Evolutionary conservation across 2,888 invertebrate species (phyloP), one percentile per base, ranked within the genome.

Genomic region (Antheraea assamensis): DNA sequence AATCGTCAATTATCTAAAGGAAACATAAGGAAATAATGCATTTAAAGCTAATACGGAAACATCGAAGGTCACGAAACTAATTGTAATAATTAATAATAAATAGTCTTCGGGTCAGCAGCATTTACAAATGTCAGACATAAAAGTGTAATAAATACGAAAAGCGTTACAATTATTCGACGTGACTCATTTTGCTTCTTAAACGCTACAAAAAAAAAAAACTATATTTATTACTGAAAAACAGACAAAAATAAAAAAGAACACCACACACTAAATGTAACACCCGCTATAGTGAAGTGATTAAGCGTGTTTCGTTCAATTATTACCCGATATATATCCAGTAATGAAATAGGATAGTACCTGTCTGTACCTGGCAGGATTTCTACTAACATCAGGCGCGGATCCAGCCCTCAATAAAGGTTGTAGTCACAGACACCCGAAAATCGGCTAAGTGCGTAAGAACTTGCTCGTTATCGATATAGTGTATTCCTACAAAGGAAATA

Each of bases 21-120:
- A 68, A 68, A 35, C 68, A 27, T 35, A 21, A 68, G 68, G 68
- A 68, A 68, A 68, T 35, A 68, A 35, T 68, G 35, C 19, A 21
- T 21, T 35, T 68, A 68, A 68, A n/a, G n/a, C 21, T 35, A 31
- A 68, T 24, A 35, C 68, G 68, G 68, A 68, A 68, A 8, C 13
- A 21, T 35, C 35, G n/a, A 35, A 68, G 68, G 35, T 35, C 35
- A 68, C n/a, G 10, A 35, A 13, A 3, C 10, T 21, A 35, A 35
- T 35, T 35, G 61, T 64, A 21, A 64, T 3, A 64, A 27, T 30
- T 64, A 64, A 27, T 17, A 30, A 64, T 64, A 64, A 30, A 64
- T 30, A 15, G 58, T 24, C 15, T n/a, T 58, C 24, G 58, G 58
- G 13, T 58, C 1, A 21, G n/a, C 1, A n/a, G n/a, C n/a, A 24